phyloP scores from a whole-genome alignment of 1,140 invertebrate species.

The Saxidomus purpurata region DNA sequence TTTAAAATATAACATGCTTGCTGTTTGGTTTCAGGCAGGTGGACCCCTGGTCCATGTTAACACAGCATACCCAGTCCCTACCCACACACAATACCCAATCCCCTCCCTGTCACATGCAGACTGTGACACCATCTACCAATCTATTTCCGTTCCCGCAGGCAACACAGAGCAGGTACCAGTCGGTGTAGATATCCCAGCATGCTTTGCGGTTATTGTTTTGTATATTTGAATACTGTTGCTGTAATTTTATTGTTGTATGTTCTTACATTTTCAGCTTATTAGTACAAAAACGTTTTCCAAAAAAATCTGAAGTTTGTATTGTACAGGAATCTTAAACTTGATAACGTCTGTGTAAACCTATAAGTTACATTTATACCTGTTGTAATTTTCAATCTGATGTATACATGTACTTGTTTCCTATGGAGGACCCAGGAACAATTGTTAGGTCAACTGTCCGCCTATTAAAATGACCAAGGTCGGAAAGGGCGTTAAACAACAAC shows the following conservation, averaged over 20 bases:
- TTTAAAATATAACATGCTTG: conserved; percentile 45
- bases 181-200: conserved; percentile 38
- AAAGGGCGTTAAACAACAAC: no score
- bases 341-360: no score
- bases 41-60: conserved; percentile 54
- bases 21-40: conserved; percentile 63
- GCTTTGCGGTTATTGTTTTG: neutral
- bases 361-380: no score
- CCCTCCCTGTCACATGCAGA: conserved; percentile 24
- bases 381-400: no score
- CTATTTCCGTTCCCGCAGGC: conserved; percentile 37
- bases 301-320: no score
- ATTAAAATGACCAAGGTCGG: no score
- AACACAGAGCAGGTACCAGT: conserved; percentile 54
- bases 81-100: conserved; percentile 44
- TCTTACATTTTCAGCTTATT: neutral
- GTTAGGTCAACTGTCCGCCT: no score
- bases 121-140: conserved; percentile 44
- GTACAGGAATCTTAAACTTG: no score
- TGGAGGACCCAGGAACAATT: no score
- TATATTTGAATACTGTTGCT: neutral
- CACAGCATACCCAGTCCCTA: conserved; percentile 44
- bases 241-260: neutral
- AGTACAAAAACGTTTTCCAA: neutral
- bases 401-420: no score